phyloP scores from a whole-genome alignment of 1,140 invertebrate species.

The Melipona quadrifasciata region DNA sequence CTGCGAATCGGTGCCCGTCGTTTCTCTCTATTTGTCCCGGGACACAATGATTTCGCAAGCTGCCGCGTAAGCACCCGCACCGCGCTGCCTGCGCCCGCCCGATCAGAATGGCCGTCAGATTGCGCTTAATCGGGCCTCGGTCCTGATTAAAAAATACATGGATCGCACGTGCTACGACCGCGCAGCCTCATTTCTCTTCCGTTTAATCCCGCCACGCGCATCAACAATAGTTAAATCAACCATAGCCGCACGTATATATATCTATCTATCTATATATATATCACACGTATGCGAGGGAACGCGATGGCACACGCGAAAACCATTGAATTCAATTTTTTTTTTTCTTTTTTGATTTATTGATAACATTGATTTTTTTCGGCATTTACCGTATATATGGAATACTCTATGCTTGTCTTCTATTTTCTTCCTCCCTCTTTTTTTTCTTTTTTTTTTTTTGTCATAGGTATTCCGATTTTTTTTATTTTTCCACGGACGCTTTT shows the following conservation, averaged over 20 bases:
- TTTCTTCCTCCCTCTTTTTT: not conserved
- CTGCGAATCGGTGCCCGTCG: conserved; percentile 45
- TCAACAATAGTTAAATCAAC: conserved; percentile 50
- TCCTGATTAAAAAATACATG: conserved; percentile 64
- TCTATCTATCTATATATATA: too few relatives aligned
- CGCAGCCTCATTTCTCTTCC: conserved; percentile 55
- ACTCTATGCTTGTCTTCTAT: not conserved
- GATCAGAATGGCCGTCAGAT: conserved; percentile 64
- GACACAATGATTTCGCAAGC: conserved; percentile 69
- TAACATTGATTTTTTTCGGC: not conserved
- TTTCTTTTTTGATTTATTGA: not conserved
- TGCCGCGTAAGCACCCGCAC: conserved; percentile 63
- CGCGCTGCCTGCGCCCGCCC: conserved; percentile 33
- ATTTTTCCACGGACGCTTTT: not conserved
- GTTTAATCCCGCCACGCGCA: conserved; percentile 51
- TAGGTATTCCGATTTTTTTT: not conserved
- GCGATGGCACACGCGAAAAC: not conserved
- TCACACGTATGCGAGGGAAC: conserved; percentile 13
- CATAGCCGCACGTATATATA: not conserved
- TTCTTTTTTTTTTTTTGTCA: too few relatives aligned
- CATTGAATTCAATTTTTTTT: not conserved
- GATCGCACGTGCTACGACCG: conserved; percentile 37
- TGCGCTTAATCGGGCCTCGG: conserved; percentile 63
- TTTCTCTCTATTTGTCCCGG: conserved; percentile 61
- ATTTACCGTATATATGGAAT: not conserved